Evolutionary conservation across 2,113 vertebrate species (phyloP), one percentile per base, ranked within the genome.

Genomic region (Upupa epops): DNA sequence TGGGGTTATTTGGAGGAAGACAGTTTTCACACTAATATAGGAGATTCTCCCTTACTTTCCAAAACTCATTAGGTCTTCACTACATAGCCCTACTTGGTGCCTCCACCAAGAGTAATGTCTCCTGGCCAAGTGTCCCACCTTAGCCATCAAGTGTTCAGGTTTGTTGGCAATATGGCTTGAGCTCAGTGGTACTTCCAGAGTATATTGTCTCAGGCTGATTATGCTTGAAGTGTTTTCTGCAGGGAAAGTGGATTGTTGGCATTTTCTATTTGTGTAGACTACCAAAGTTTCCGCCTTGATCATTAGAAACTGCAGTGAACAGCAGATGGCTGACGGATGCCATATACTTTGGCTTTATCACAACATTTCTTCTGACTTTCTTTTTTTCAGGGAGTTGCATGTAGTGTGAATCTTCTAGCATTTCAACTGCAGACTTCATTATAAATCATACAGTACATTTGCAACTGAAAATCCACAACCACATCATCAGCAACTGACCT

Each of bases 201-300:
- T 13, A 9, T 17, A 5, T 86, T 28, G 21, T 5, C 61, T 83
- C 46, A 45, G 5, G 2, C 9, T 64, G 37, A 24, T 29, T 51
- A 0, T 40, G 45, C 73, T 81, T 61, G 20, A 73, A 83, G 46
- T n/a, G 58, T 31, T 58, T 32, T 64, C 51, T 71, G 58, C 61
- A 86, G 42, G 40, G 77, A 79, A 58, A 46, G 4, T 25, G 60
- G 59, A 76, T n/a, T 75, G 64, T 48, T 73, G 40, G 36, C 69
- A 70, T 60, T 75, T 34, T 54, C 72, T 82, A 3, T 80, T 85
- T 92, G 83, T 84, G 72, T 56, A 92, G 55, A 72, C 76, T 58
- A 17, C 42, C 51, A 34, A 91, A 91, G 65, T 83, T 91, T 94
- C 90, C 91, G 93, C 83, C 93, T 94, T 89, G 81, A 77, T 90